Evolutionary conservation across 2,888 invertebrate genomes (phyloP), one percentile per base, ranked within the genome.

Genomic region (Pseudoips prasinana): DNA sequence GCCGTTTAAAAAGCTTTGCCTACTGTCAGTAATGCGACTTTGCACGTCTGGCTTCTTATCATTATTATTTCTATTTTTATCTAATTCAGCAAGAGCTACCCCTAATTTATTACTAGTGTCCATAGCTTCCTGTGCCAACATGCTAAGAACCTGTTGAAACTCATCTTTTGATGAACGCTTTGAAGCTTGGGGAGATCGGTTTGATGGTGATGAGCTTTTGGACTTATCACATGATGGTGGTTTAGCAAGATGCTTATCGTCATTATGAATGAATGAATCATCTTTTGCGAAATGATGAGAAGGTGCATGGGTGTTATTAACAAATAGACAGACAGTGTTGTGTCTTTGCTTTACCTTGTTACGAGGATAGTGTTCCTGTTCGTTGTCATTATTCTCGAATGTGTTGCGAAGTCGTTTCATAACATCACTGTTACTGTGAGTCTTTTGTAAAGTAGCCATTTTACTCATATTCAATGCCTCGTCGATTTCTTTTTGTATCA

Each of bases 71-170:
- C 83, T 78, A 64, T 87, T 87, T 63, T 84, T 83, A 48, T 85
- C 86, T 60, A 92, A 63, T 64, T 92, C 91, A 24, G 91, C 90
- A 63, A 94, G 76, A 44, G 94, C 93, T 46, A 91, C 90, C n/a
- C 91, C 92, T 58, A 93, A 70, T 56, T 92, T 91, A 47, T 93
- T 92, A 64, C 93, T 94, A 25, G 93, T 93, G 64, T 93, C 93
- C 80, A 92, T 91, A 7, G 94, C 94, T 88, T 95, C 94, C 64
- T 91, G 91, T 7, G 94, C 94, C 39, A 95, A 89, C 68, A 93
- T 92, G 57, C 93, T 92, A 29, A 95, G 80, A 20, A 94, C 90
- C 64, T 94, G 94, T 70, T 94, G 94, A 70, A 94, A 76, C 76
- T 86, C 80, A 71, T 90, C 83, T 73, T 85, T 76, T 42, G 86